Conservation (phyloP, 2,888 invertebrate species). For the Nineta flava region DNA sequence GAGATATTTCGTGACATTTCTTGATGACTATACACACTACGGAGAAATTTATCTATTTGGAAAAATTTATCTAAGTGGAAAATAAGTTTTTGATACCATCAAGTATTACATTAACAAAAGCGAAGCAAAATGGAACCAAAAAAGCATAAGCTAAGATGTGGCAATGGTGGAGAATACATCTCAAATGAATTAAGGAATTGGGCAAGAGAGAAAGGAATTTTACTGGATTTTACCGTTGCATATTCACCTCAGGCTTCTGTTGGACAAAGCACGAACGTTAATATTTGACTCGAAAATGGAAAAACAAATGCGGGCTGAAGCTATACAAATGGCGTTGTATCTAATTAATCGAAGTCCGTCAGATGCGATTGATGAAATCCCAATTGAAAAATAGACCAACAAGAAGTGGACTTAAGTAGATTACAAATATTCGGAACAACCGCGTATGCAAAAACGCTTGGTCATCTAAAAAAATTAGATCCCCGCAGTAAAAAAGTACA, state of each 20-base stretch:
- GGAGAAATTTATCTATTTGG: no score
- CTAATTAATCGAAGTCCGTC: slow-evolving; percentile 8
- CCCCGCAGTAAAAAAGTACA: background rate
- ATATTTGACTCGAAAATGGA: slow-evolving; percentile 8
- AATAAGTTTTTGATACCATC: no score
- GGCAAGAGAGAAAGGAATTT: slow-evolving; percentile 10
- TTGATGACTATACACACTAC: slow-evolving; percentile 12
- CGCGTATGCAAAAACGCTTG: slow-evolving; percentile 8
- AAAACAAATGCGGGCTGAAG: slow-evolving; percentile 11
- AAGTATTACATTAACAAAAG: no score
- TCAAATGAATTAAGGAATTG: slow-evolving; percentile 8
- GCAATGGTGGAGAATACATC: slow-evolving; percentile 11
- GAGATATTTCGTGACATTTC: slow-evolving; percentile 11
- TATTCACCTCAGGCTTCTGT: slow-evolving; percentile 9
- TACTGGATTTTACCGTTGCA: slow-evolving; percentile 8
- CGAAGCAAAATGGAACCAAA: slow-evolving; percentile 7
- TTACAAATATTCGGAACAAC: slow-evolving; percentile 10
- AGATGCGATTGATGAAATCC: slow-evolving; percentile 4
- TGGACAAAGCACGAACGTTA: slow-evolving; percentile 11
- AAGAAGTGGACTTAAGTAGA: slow-evolving; percentile 6
- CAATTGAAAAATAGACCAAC: slow-evolving; percentile 10
- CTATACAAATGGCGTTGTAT: slow-evolving; percentile 7
- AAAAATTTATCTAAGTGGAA: no score
- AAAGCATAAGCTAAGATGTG: slow-evolving; percentile 8
- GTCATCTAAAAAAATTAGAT: slow-evolving; percentile 2